These are phyloP conservation scores for Plagiodera versicolora DNA, from an alignment of 2,888 invertebrate species.

Conservation along the genomic window DNA sequence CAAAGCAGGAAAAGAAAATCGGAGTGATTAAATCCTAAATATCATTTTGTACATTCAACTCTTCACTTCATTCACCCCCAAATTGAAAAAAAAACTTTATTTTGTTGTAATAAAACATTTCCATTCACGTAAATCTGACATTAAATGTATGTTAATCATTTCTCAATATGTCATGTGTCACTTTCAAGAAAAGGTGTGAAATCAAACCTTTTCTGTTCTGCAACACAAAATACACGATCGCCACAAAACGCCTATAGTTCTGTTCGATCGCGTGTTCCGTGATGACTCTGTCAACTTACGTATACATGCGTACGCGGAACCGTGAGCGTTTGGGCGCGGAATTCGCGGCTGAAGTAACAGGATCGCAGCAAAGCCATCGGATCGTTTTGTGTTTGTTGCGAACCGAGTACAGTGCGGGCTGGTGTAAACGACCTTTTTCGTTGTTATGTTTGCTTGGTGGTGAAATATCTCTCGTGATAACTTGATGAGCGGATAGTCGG, in stretches of 20 bases:
- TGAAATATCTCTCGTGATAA: constrained; percentile 48
- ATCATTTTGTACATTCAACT: not conserved
- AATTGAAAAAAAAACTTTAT: too few relatives aligned
- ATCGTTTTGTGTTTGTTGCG: not conserved
- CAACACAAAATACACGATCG: too few relatives aligned
- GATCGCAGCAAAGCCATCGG: constrained; percentile 25
- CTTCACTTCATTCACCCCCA: too few relatives aligned
- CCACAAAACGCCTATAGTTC: too few relatives aligned
- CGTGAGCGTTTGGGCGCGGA: constrained; percentile 43
- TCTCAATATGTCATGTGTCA: too few relatives aligned
- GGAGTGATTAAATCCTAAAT: not conserved
- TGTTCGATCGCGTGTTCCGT: not conserved
- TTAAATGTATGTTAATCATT: too few relatives aligned
- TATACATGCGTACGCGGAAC: too few relatives aligned
- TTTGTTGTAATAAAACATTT: too few relatives aligned
- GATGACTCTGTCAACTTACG: too few relatives aligned
- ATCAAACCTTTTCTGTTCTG: too few relatives aligned
- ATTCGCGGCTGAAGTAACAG: constrained; percentile 39
- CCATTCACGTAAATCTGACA: too few relatives aligned
- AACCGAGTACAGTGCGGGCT: not conserved
- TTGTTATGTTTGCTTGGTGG: constrained; percentile 31
- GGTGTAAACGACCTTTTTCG: constrained; percentile 1
- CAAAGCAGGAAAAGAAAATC: constrained; percentile 37
- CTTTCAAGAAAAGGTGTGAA: too few relatives aligned
- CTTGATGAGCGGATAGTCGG: constrained; percentile 44